Base-by-base conservation (phyloP, 2,888 invertebrate genomes). In the Baccha elongata region DNA sequence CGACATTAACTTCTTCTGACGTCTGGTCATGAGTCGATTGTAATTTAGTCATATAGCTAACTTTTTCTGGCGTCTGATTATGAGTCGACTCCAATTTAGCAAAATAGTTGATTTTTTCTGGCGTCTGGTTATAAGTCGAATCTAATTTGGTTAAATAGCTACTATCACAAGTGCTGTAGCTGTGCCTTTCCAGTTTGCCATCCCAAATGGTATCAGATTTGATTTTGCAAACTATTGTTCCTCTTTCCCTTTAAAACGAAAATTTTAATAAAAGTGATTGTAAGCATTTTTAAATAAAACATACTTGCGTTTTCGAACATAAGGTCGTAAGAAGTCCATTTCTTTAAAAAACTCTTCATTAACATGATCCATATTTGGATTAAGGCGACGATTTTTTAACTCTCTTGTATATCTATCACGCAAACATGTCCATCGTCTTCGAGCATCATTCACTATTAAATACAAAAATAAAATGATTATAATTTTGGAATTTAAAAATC, bases 371-470 rank as follows among this genome's bases (percentile, higher is more conserved):
- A 71, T 44, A 69, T 74, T 80, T 2, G 89, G 89, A 81, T 89
- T 87, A 42, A 87, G 48, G 0, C 88, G 88, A 81, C 88, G 85
- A 53, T 88, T 87, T 53, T 90, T 90, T 1, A 91, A 85, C 71
- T 91, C 91, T 1, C 91, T 87, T 0, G 89, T 89, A 78, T 91
- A 91, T 7, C 90, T 88, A 83, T 91, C 91, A 1, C 91, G 87
- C 7, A 91, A 80, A 2, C 89, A 90, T 0, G 90, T 90, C 91
- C 91, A 91, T 2, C 90, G 87, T n/a, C 89, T 87, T 10, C 88
- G 86, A 23, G 87, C 87, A 26, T 90, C 89, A 40, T 81, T 65
- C 1, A 86, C 87, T 83, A 29, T 4, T 0, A 13, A 13, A 17
- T 32, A 69, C 1, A 23, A 23, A 15, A 17, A 17, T 40, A 19